phyloP scores from a whole-genome alignment of 2,888 invertebrate genomes.

The Eristalinus aeneus region DNA sequence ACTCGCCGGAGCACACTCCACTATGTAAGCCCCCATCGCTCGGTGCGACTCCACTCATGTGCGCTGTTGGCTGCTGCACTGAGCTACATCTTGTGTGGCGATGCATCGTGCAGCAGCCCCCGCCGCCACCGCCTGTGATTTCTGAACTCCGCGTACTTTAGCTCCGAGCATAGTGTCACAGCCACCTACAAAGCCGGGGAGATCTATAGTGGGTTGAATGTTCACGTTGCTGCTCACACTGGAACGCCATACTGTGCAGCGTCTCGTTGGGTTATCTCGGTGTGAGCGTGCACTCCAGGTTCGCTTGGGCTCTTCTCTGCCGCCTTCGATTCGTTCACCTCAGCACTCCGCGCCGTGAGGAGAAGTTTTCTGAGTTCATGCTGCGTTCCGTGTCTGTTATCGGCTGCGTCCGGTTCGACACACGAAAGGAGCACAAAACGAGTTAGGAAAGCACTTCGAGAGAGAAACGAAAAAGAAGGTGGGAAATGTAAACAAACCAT shows the following conservation, averaged over 20 bases:
- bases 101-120: slow-evolving; percentile 39
- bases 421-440: slow-evolving; percentile 10
- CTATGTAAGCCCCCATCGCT: background rate
- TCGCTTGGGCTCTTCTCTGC: background rate
- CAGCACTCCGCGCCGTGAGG: background rate
- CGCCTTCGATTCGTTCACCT: slow-evolving; percentile 17
- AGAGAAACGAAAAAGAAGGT: slow-evolving; percentile 35
- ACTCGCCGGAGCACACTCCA: slow-evolving; percentile 3
- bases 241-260: background rate
- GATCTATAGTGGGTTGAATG: slow-evolving; percentile 4
- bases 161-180: slow-evolving; percentile 60
- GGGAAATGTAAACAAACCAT: slow-evolving; percentile 57
- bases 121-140: slow-evolving; percentile 32
- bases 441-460: slow-evolving; percentile 15
- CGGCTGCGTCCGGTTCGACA: background rate
- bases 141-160: slow-evolving; percentile 52
- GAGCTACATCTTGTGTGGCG: slow-evolving; percentile 34
- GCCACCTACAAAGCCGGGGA: slow-evolving; percentile 46
- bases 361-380: background rate
- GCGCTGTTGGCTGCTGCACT: slow-evolving; percentile 18
- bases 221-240: slow-evolving; percentile 27
- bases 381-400: slow-evolving; percentile 17
- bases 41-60: slow-evolving; percentile 40
- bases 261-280: slow-evolving; percentile 10
- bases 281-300: slow-evolving; percentile 35